phyloP scores from a whole-genome alignment of 2,888 invertebrate species.

The Salticus scenicus region DNA sequence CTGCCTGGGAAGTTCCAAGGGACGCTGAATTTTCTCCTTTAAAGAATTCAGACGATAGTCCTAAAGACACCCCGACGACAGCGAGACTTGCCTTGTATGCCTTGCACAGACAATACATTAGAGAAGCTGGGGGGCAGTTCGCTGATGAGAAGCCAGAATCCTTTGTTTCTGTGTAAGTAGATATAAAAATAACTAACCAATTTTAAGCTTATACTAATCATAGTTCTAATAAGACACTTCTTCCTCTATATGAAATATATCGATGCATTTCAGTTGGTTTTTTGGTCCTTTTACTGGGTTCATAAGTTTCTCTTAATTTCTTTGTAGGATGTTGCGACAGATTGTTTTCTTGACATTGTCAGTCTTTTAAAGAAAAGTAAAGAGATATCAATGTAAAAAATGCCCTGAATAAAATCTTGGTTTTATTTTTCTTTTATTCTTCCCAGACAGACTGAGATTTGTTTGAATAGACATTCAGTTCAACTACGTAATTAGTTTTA shows the following conservation, averaged over 20 bases:
- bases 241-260: too few species aligned
- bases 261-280: not conserved
- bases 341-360: too few species aligned
- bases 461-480: too few species aligned
- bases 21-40: constrained; percentile 97
- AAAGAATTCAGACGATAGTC: constrained; percentile 90
- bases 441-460: too few species aligned
- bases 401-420: too few species aligned
- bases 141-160: constrained; percentile 72
- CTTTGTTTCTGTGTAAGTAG: constrained; percentile 71
- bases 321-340: too few species aligned
- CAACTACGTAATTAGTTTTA: too few species aligned
- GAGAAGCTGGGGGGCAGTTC: constrained; percentile 87
- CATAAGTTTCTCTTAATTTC: too few species aligned
- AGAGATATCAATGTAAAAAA: too few species aligned
- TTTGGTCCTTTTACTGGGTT: not conserved
- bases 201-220: constrained; percentile 74
- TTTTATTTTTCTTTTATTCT: too few species aligned
- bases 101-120: constrained; percentile 81
- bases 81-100: constrained; percentile 79
- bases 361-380: too few species aligned
- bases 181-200: constrained; percentile 70
- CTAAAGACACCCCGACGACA: constrained; percentile 93
- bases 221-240: not conserved
- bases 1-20: constrained; percentile 92